Percentiles rank a stretch among this genome's conserved stretches.
These are phyloP conservation scores for Cyprinodon brontotheroides DNA, from an alignment of 2,113 vertebrate species.

Conservation along the genomic window DNA sequence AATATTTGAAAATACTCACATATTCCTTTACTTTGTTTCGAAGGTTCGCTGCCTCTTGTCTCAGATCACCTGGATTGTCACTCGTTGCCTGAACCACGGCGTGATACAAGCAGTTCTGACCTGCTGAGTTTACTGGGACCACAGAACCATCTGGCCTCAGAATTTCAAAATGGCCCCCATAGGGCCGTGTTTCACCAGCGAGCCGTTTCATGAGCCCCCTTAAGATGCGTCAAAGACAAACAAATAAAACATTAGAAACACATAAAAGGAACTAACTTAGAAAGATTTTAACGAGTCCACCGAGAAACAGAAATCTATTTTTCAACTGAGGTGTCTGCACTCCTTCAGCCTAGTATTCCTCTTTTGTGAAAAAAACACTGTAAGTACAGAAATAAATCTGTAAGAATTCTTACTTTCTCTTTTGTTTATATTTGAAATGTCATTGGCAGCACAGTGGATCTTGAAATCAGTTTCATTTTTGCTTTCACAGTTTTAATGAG, in stretches of 20 bases:
- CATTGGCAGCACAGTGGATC: too few relatives aligned
- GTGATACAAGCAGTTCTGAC: slow-evolving; percentile 12
- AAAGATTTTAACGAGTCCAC: too few relatives aligned
- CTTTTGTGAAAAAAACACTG: too few relatives aligned
- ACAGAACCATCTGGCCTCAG: neutral
- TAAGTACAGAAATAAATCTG: too few relatives aligned
- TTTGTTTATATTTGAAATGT: too few relatives aligned
- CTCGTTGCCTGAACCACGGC: slow-evolving; percentile 9
- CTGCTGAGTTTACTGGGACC: slow-evolving; percentile 8
- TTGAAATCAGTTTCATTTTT: too few relatives aligned
- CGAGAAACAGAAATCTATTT: too few relatives aligned
- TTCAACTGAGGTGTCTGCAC: too few relatives aligned
- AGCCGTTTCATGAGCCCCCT: neutral
- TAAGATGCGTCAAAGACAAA: neutral
- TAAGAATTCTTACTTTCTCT: too few relatives aligned
- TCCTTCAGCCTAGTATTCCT: too few relatives aligned
- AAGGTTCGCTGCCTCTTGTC: neutral
- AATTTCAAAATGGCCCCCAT: slow-evolving; percentile 19
- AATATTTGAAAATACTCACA: slow-evolving; percentile 4
- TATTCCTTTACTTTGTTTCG: neutral
- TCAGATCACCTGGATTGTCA: neutral
- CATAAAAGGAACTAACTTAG: neutral
- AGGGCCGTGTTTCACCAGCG: neutral
- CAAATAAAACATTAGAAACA: neutral
- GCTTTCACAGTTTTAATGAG: too few relatives aligned